Conservation (phyloP, 1,140 invertebrate genomes). For the Melitaea cinxia region DNA sequence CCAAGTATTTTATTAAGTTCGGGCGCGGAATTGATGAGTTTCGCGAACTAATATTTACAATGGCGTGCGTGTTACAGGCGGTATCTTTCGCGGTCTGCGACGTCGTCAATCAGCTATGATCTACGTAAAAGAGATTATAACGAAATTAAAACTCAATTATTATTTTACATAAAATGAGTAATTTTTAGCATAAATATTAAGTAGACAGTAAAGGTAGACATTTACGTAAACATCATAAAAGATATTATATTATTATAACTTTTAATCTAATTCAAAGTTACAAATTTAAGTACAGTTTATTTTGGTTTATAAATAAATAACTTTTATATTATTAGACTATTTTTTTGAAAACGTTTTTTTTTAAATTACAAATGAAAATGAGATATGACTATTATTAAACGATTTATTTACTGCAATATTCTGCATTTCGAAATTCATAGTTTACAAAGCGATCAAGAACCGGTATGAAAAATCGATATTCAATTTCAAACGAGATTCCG, state of each 20-base stretch:
- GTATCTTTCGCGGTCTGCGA: conserved; percentile 45
- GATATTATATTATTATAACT: no score
- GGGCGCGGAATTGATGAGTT: conserved; percentile 80
- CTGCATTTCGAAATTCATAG: neutral
- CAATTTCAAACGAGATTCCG: conserved; percentile 69
- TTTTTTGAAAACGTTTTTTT: no score
- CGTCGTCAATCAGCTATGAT: conserved; percentile 16
- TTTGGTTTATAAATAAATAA: no score
- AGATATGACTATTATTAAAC: no score
- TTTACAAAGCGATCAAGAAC: neutral
- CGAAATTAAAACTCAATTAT: neutral
- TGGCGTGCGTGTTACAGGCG: conserved; percentile 54
- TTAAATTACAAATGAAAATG: no score
- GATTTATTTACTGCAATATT: conserved; percentile 11
- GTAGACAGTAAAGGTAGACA: no score
- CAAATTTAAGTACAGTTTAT: no score
- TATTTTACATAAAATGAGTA: neutral
- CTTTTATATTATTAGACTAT: no score
- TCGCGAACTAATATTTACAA: conserved; percentile 81
- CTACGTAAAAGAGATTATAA: neutral
- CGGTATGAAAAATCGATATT: conserved; percentile 67
- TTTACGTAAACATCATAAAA: no score
- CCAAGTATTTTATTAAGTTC: conserved; percentile 82
- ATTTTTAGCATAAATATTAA: no score
- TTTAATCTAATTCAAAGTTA: no score